Evolutionary conservation across 2,797 vertebrate species (phyloP).

Genomic region (Sphenodon punctatus): DNA sequence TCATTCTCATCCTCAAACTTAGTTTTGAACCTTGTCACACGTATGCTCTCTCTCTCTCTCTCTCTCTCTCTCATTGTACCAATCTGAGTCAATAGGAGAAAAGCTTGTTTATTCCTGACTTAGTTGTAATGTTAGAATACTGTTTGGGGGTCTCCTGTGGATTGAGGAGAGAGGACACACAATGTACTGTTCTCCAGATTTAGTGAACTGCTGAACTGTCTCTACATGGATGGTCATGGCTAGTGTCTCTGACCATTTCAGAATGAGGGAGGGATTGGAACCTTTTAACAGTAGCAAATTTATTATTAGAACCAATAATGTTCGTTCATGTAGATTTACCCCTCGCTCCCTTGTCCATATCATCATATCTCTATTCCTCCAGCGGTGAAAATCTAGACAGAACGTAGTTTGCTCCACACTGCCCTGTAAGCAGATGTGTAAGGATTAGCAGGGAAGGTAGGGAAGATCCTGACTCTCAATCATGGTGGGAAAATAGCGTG

Average conservation of each 20-base stretch:
- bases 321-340: background rate
- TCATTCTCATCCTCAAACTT: too few species aligned
- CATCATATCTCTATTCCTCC: background rate
- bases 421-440: background rate
- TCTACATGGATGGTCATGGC: accelerated
- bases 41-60: too few species aligned
- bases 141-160: background rate
- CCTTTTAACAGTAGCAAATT: background rate
- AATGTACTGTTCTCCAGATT: background rate
- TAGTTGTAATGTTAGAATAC: background rate
- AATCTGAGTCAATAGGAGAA: too few species aligned
- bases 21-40: too few species aligned
- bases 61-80: too few species aligned
- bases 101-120: too few species aligned
- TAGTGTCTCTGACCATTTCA: background rate
- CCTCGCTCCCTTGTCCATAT: background rate
- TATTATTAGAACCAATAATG: background rate
- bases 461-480: background rate
- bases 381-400: background rate
- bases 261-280: background rate
- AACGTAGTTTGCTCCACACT: background rate
- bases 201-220: background rate
- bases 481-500: background rate
- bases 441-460: background rate
- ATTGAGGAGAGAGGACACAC: background rate